Evolutionary conservation across 2,797 vertebrate species (phyloP).

Genomic region (Pachyuromys duprasi): DNA sequence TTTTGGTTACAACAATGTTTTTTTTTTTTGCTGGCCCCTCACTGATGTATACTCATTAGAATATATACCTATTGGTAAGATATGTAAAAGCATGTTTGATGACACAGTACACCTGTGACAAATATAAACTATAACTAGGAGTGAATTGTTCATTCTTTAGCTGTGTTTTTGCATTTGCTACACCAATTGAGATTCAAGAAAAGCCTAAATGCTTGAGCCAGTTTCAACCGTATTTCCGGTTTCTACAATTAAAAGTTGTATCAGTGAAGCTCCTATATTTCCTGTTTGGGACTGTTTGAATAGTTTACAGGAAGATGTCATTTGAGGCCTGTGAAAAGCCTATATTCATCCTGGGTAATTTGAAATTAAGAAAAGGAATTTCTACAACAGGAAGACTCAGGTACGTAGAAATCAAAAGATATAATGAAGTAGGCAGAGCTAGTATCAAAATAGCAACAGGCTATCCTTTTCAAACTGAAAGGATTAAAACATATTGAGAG

Average conservation of each 20-base stretch:
- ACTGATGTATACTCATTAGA: neutral
- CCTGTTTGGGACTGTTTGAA: slow-evolving; percentile 33
- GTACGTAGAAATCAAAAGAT: slow-evolving; percentile 17
- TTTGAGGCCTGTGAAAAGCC: neutral
- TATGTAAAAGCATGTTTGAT: neutral
- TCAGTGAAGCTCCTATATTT: neutral
- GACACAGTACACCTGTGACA: neutral
- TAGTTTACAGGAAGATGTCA: slow-evolving; percentile 43
- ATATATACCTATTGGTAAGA: neutral
- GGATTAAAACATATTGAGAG: slow-evolving; percentile 9
- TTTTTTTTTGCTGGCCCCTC: neutral
- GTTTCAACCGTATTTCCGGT: slow-evolving; percentile 47
- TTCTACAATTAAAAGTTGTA: slow-evolving; percentile 31
- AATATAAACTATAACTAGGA: neutral
- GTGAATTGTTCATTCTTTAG: neutral
- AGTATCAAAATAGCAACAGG: neutral
- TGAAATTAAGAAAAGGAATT: slow-evolving; percentile 23
- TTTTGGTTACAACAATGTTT: slow-evolving; percentile 33
- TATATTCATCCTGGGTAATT: slow-evolving; percentile 34
- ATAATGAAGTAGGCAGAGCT: neutral
- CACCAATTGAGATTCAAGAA: neutral
- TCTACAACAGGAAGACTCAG: neutral
- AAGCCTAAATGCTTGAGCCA: neutral
- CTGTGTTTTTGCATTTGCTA: neutral
- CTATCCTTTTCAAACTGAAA: slow-evolving; percentile 18